Conservation (phyloP, 2,888 invertebrate genomes). For the Leptopilina drosophilae region DNA sequence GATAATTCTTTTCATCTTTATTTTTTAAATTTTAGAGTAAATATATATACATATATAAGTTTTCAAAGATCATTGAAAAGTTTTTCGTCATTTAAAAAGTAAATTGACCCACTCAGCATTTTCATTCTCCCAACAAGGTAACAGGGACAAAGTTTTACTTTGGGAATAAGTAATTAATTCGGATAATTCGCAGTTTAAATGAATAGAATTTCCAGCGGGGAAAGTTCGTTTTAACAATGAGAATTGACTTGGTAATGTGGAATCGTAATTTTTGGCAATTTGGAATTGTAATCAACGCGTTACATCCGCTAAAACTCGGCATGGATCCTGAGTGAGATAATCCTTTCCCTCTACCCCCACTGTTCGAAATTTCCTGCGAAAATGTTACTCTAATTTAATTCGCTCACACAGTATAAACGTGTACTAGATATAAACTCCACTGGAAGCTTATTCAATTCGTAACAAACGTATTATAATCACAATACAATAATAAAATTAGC, state of each 20-base stretch:
- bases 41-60: no score
- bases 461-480: conserved; percentile 32
- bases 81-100: conserved; percentile 10
- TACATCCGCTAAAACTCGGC: conserved; percentile 33
- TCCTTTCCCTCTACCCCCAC: conserved; percentile 15
- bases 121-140: not conserved
- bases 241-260: conserved; percentile 38
- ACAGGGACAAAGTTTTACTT: conserved; percentile 1
- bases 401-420: not conserved
- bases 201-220: conserved; percentile 12
- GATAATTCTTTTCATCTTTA: no score
- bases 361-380: conserved; percentile 43
- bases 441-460: conserved; percentile 52
- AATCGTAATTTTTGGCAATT: conserved; percentile 38
- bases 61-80: not conserved
- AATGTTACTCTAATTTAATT: conserved; percentile 37
- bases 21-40: no score
- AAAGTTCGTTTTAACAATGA: conserved; percentile 23
- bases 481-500: conserved; percentile 52
- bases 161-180: conserved; percentile 24
- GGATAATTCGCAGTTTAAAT: conserved; percentile 25
- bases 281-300: conserved; percentile 36
- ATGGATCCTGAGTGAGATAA: conserved; percentile 25
- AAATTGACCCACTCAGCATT: conserved; percentile 33
- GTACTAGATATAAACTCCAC: conserved; percentile 14